Evolutionary conservation across 2,797 vertebrate species (phyloP).

Genomic region (Hyperoplus immaculatus): DNA sequence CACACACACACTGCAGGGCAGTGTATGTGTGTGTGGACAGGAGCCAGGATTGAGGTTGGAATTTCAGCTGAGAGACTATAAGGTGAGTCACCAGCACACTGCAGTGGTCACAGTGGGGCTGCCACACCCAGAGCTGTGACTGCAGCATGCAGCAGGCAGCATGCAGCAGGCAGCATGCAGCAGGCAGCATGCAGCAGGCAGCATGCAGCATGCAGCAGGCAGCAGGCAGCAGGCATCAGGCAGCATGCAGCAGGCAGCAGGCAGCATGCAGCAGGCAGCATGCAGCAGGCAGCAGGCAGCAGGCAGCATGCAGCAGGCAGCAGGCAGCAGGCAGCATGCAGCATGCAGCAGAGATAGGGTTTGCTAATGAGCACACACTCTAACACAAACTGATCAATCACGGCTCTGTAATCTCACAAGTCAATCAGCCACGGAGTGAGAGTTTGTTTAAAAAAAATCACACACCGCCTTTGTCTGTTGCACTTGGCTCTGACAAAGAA

Average conservation of each 20-base stretch:
- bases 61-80: slow-evolving; percentile 58
- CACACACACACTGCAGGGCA: slow-evolving; percentile 25
- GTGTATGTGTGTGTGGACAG: slow-evolving; percentile 9
- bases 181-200: slow-evolving; percentile 14
- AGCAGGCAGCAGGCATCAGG: background rate
- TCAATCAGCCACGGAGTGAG: slow-evolving; percentile 18
- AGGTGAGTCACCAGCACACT: slow-evolving; percentile 67
- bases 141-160: slow-evolving; percentile 19
- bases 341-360: background rate
- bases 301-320: slow-evolving; percentile 15
- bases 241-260: slow-evolving; percentile 10
- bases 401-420: slow-evolving; percentile 9
- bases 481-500: background rate
- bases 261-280: too few species aligned
- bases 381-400: slow-evolving; percentile 49
- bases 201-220: slow-evolving; percentile 19
- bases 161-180: too few species aligned
- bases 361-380: background rate
- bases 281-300: slow-evolving; percentile 19
- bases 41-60: slow-evolving; percentile 41
- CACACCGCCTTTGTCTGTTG: background rate
- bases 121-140: slow-evolving; percentile 27
- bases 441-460: slow-evolving; percentile 39
- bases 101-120: slow-evolving; percentile 46
- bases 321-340: too few species aligned